These are phyloP conservation scores for Phalera bucephala DNA, from an alignment of 2,888 invertebrate genomes.

Conservation along the genomic window DNA sequence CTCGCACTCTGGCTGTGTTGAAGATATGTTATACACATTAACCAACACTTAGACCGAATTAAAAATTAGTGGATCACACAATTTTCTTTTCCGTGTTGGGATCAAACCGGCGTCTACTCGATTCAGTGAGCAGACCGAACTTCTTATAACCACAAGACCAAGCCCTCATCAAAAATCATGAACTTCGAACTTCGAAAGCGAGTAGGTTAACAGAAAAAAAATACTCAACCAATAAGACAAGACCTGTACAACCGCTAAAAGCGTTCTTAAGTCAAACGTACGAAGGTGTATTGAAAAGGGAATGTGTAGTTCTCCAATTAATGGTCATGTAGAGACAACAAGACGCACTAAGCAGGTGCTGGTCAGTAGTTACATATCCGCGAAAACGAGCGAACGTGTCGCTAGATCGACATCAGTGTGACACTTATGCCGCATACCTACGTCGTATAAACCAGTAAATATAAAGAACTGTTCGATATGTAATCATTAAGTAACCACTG, in stretches of 20 bases:
- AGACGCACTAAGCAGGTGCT: slow-evolving; percentile 22
- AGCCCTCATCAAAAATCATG: slow-evolving; percentile 1
- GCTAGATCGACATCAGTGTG: slow-evolving; percentile 36
- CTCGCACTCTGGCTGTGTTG: no score
- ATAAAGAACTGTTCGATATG: slow-evolving; percentile 37
- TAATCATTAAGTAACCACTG: slow-evolving; percentile 39
- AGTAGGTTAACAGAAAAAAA: slow-evolving; percentile 22
- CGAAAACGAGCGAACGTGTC: slow-evolving; percentile 39
- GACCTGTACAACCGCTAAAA: slow-evolving; percentile 7
- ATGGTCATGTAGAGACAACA: slow-evolving; percentile 30
- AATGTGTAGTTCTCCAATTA: slow-evolving; percentile 29
- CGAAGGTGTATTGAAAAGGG: slow-evolving; percentile 12
- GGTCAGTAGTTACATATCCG: slow-evolving; percentile 46
- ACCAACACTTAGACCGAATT: no score
- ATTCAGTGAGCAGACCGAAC: no score
- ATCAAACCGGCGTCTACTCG: no score
- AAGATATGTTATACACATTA: no score
- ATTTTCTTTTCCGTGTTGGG: no score
- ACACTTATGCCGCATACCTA: slow-evolving; percentile 35
- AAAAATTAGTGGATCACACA: no score
- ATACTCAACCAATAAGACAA: slow-evolving; percentile 4
- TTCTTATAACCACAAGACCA: no score
- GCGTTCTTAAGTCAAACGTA: neutral
- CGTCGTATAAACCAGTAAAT: slow-evolving; percentile 34
- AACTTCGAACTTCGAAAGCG: slow-evolving; percentile 43